Evolutionary conservation across 1,140 invertebrate species (phyloP), one percentile per base, ranked within the genome.

Genomic region (Drosophila repleta): DNA sequence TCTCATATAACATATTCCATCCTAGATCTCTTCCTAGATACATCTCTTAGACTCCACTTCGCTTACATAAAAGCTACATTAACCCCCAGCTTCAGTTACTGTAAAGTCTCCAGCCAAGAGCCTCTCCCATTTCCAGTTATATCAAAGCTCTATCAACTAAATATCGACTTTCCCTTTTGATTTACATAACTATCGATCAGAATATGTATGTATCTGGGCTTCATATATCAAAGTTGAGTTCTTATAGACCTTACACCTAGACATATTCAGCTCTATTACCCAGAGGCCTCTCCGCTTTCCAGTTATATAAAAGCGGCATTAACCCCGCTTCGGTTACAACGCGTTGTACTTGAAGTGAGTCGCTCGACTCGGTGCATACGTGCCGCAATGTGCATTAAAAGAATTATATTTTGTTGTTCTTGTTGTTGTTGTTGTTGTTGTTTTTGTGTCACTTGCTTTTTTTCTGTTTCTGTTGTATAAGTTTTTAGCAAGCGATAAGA

Each of bases 401-500:
- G 13, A 26, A 26, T 2, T 68, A 20, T 35, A 39, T 32, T 29
- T 43, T 24, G n/a, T n/a, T n/a, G n/a, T n/a, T n/a, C n/a, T n/a
- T n/a, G n/a, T 24, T 18, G 1, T 41, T 10, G 24, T 41, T 39
- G 32, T 41, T 52, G 26, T 32, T 29, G 4, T 53, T 53, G 26
- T 37, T 17, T 65, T 43, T 55, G 37, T 49, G 45, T 48, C 21
- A 24, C 56, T 20, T 58, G 43, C 26, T 72, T 32, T 52, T 20
- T 21, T 60, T 20, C 8, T 15, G 11, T 11, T 46, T 11, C 17
- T 24, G 45, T 61, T 49, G 68, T 65, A 58, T 58, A 58, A 57
- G 39, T 35, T 18, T 35, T 15, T 62, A 45, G 53, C 62, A 46
- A 60, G 64, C 66, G 68, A 84, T 73, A 78, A 78, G 65, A 79